Evolutionary conservation across 2,888 invertebrate species (phyloP).

Genomic region (Tolmerus cingulatus): DNA sequence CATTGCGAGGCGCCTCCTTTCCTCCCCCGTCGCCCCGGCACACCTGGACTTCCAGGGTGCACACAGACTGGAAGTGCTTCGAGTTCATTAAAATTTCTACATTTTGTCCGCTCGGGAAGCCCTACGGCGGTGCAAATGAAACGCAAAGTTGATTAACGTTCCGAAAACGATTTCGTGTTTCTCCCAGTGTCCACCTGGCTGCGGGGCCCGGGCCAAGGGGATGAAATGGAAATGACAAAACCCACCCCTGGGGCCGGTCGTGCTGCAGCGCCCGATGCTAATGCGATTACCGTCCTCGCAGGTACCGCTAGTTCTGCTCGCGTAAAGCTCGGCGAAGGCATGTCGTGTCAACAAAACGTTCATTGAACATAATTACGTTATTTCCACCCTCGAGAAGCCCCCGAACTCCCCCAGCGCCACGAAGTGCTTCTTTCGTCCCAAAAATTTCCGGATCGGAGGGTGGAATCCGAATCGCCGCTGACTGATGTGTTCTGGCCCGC

Average conservation of each 20-base stretch:
- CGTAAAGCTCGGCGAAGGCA: neutral
- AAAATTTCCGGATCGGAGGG: neutral
- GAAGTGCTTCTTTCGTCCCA: neutral
- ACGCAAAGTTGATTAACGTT: conserved; percentile 17
- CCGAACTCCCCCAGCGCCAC: neutral
- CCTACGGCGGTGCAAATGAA: neutral
- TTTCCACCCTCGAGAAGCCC: neutral
- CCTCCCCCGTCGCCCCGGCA: neutral
- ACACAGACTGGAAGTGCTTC: neutral
- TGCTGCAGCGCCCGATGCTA: neutral
- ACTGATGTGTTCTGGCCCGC: neutral
- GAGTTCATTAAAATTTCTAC: conserved; percentile 10
- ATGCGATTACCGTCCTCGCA: neutral
- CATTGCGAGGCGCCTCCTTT: neutral
- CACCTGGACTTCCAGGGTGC: neutral
- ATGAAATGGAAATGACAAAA: neutral
- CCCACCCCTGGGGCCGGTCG: neutral
- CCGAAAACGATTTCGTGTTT: neutral
- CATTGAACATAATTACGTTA: neutral
- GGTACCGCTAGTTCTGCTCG: neutral
- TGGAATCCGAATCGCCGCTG: neutral
- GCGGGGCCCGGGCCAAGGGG: neutral
- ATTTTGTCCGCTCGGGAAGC: neutral
- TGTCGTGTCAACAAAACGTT: conserved; percentile 18
- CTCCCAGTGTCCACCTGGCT: neutral